Percentiles rank a stretch among this genome's conserved stretches.
These are phyloP conservation scores for Neoarius graeffei DNA, from an alignment of 2,113 vertebrate species.

Conservation along the genomic window DNA sequence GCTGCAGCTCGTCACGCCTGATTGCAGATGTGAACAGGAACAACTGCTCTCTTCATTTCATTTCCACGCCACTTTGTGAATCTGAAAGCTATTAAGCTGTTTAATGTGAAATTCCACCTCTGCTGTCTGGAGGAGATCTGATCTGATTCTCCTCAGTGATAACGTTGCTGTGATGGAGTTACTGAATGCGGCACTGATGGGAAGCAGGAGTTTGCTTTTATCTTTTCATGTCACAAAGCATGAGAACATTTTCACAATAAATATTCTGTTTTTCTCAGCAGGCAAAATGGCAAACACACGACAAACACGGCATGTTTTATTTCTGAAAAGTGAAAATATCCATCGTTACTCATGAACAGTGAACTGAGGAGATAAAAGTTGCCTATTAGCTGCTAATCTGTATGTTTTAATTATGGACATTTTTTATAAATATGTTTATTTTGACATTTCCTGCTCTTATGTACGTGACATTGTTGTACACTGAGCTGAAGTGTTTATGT, in stretches of 20 bases:
- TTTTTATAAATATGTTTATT: no score
- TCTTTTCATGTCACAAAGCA: not conserved
- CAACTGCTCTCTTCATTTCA: conserved; percentile 42
- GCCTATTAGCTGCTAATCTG: no score
- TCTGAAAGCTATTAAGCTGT: conserved; percentile 37
- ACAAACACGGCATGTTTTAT: not conserved
- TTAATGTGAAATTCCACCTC: conserved; percentile 30
- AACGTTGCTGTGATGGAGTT: not conserved
- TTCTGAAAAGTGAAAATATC: not conserved
- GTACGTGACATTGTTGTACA: no score
- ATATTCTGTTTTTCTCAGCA: not conserved
- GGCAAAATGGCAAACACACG: not conserved
- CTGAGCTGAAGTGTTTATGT: no score
- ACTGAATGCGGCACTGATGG: conserved; percentile 14
- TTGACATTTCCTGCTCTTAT: no score
- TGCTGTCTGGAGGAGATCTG: conserved; percentile 41
- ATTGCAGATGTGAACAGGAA: conserved; percentile 44
- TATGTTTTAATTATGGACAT: not conserved
- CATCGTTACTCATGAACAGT: not conserved
- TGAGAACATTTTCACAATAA: not conserved
- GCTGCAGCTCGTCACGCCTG: conserved; percentile 40
- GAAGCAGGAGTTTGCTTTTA: conserved; percentile 56
- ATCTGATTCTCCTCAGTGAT: conserved; percentile 52
- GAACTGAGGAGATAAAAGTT: not conserved
- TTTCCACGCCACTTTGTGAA: conserved; percentile 38